These are phyloP conservation scores for Xyrichtys novacula DNA, from an alignment of 2,797 vertebrate genomes.

Conservation along the genomic window DNA sequence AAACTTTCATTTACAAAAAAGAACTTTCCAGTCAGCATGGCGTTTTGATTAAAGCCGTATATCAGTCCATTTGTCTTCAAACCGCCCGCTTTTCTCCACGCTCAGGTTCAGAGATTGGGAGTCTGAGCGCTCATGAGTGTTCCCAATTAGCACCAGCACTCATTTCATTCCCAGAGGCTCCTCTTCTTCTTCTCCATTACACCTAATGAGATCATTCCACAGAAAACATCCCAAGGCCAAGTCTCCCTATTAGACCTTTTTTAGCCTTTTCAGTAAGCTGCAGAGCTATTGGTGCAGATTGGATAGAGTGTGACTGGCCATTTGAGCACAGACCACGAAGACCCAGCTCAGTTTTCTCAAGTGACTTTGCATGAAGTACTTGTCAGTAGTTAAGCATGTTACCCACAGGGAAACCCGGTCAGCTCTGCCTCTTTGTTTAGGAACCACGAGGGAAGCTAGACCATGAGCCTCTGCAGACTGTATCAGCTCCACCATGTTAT, in stretches of 20 bases:
- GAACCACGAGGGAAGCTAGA: too few relatives aligned
- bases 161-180: constrained; percentile 59
- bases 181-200: constrained; percentile 64
- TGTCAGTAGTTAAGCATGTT: too few relatives aligned
- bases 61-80: constrained; percentile 22
- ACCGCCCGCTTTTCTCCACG: constrained; percentile 18
- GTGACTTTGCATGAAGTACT: too few relatives aligned
- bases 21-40: not conserved
- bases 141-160: constrained; percentile 66
- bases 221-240: constrained; percentile 51
- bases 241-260: constrained; percentile 54
- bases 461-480: too few relatives aligned
- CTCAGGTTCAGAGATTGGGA: constrained; percentile 33
- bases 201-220: constrained; percentile 67
- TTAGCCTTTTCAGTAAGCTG: constrained; percentile 44
- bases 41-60: constrained; percentile 38
- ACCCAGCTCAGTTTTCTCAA: too few relatives aligned
- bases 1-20: constrained; percentile 27
- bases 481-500: too few relatives aligned
- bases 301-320: constrained; percentile 31
- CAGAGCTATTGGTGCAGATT: constrained; percentile 55
- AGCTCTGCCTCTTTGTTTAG: too few relatives aligned
- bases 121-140: constrained; percentile 57
- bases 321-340: constrained; percentile 38
- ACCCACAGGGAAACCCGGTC: too few relatives aligned